Evolutionary conservation across 1,140 invertebrate genomes (phyloP).

Genomic region (Lepidotrigona ventralis): DNA sequence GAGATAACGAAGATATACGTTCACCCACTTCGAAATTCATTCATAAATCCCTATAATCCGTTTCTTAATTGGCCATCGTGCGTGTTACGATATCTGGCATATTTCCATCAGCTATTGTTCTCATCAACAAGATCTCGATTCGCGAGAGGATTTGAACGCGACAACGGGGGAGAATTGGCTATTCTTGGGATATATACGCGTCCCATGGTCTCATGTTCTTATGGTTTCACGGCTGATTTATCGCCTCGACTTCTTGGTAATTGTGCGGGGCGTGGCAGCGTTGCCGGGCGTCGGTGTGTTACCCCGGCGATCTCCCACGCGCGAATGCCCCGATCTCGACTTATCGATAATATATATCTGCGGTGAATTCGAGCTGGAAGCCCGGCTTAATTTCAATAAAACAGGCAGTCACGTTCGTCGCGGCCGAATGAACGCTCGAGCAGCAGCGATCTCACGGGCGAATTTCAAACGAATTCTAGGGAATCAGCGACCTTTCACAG

Average conservation of each 20-base stretch:
- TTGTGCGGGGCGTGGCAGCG: slow-evolving; percentile 66
- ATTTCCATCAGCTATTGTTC: no score
- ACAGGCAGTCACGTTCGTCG: slow-evolving; percentile 21
- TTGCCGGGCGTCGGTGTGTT: slow-evolving; percentile 50
- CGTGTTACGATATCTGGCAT: no score
- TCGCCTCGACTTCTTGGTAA: slow-evolving; percentile 62
- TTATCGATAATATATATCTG: slow-evolving; percentile 41
- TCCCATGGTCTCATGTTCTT: slow-evolving; percentile 35
- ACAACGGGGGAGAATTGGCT: slow-evolving; percentile 9
- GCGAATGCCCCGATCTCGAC: slow-evolving; percentile 38
- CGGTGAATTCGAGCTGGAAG: slow-evolving; percentile 9
- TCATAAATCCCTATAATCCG: background rate
- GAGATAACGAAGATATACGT: slow-evolving; percentile 46
- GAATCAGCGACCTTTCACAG: slow-evolving; percentile 5
- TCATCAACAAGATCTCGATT: no score
- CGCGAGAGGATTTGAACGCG: background rate
- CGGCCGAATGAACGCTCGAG: no score
- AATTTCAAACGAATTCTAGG: slow-evolving; percentile 17
- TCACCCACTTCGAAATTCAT: slow-evolving; percentile 23
- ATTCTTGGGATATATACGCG: slow-evolving; percentile 20
- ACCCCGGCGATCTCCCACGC: slow-evolving; percentile 64
- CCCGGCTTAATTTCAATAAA: slow-evolving; percentile 33
- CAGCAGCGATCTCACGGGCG: background rate
- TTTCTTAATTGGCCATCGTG: background rate
- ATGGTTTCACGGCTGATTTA: slow-evolving; percentile 63